Evolutionary conservation across 2,797 vertebrate genomes (phyloP), one percentile per base, ranked within the genome.

Genomic region (Thaleichthys pacificus): DNA sequence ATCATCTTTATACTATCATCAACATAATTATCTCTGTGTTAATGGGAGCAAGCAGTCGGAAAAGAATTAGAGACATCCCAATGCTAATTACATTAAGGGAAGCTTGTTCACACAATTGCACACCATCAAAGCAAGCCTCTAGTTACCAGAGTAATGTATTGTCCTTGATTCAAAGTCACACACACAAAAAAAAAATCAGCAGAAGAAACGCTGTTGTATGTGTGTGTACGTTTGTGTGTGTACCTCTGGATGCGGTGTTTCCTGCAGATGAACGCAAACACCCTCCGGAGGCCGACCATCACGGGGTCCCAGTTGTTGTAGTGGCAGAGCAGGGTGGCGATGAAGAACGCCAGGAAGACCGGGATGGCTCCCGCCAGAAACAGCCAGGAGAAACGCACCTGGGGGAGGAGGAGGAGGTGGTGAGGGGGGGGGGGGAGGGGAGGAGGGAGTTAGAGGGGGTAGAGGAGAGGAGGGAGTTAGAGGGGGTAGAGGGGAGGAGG

Each of bases 251-350:
- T 91, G 60, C 96, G 94, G 85, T 97, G 96, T 86, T 95, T 97
- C 77, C 97, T 93, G 86, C 95, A 98, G 66, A 97, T 90, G 85
- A 98, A 96, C 71, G 95, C 94, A 79, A 97, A 98, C 61, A 97
- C 81, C 88, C 97, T 94, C 87, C 97, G 93, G 75, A 99, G 91
- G 8, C 93, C 96, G 68, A 98, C 94, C 93, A 97, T 96, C 68
- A 97, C 97, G 1, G 97, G 97, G 90, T 98, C 97, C 97, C 97
- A 99, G 91, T 99, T 99, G 91, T 98, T 99, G 91, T 98, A 97
- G 90, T 99, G 97, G 83, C 96, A 97, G 47, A 99, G 80, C 0
- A 98, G 91, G 21, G 97, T 92, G 56, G 89, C 95, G 73, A 96
- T 95, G 90, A 98, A 96, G 90, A 98, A 99, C 32, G 96, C 95